Evolutionary conservation across 2,888 invertebrate genomes (phyloP), one percentile per base, ranked within the genome.

Genomic region (Miltochrista miniata): DNA sequence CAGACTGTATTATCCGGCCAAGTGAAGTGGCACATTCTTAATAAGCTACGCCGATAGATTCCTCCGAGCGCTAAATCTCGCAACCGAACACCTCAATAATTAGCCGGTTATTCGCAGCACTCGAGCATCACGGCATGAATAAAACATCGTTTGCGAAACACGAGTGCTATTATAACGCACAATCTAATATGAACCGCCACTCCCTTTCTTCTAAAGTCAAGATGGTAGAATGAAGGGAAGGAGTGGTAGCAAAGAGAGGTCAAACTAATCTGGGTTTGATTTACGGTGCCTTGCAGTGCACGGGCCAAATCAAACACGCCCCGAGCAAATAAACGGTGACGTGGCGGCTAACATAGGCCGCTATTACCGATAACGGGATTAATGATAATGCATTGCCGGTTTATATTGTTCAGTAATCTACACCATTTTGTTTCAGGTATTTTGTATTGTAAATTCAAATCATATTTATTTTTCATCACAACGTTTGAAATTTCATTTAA

Each of bases 71-170:
- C 66, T 70, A 76, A 81, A 85, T 81, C 82, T 79, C 76, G 73
- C 71, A 57, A 44, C 70, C 73, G 77, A 80, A 83, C 81, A 86
- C 85, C 83, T 86, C 77, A 79, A 86, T 85, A 89, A 87, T 88
- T 89, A 90, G 85, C 72, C 82, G 81, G 84, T 83, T 85, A 86
- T 84, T 83, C 84, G 73, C 80, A 75, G 82, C 74, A 79, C 74
- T 72, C 75, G 76, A 82, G 80, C 82, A 76, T 82, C 81, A 80
- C 73, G 78, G 67, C 80, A 88, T 89, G 90, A 90, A 90, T 90
- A 89, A 90, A 87, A 89, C 89, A 89, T 87, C 74, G 71, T 79
- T 76, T 73, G 78, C 76, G 76, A 75, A 84, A 83, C 80, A 78
- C 81, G 76, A 83, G 82, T 79, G 79, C 80, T 71, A 77, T 75